These are phyloP conservation scores for Onychostoma macrolepis DNA, from an alignment of 2,113 vertebrate species.

Conservation along the genomic window DNA sequence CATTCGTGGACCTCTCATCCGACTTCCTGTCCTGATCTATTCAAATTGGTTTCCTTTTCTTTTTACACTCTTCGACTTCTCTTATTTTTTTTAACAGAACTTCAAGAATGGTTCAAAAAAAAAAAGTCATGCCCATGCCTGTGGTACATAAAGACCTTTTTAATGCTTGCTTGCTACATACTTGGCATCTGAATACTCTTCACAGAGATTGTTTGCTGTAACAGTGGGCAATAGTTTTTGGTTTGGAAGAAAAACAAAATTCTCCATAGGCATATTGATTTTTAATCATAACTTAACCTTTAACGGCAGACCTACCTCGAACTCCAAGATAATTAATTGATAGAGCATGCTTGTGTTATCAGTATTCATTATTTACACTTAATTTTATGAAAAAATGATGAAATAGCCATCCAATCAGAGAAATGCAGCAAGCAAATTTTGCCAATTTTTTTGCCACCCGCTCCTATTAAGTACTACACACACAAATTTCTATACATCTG, in stretches of 20 bases:
- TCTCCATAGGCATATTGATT: not conserved
- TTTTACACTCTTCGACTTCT: not conserved
- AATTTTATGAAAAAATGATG: not conserved
- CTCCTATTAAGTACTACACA: too few species aligned
- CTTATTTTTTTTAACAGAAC: not conserved
- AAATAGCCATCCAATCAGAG: not conserved
- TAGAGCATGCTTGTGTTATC: not conserved
- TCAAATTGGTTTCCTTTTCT: not conserved
- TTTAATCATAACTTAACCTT: not conserved
- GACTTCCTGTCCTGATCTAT: constrained; percentile 19
- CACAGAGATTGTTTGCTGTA: not conserved
- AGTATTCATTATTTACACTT: not conserved
- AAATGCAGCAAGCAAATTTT: not conserved
- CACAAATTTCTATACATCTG: not conserved
- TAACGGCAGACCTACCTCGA: not conserved
- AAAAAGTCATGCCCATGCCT: not conserved
- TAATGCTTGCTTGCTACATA: constrained; percentile 15
- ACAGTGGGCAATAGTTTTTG: not conserved
- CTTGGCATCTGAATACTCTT: not conserved
- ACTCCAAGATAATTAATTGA: not conserved
- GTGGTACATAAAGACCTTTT: constrained; percentile 4
- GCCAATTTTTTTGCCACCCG: too few species aligned
- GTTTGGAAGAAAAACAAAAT: not conserved
- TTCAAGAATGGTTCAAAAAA: not conserved
- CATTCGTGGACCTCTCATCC: constrained; percentile 6